Evolutionary conservation across 2,888 invertebrate genomes (phyloP).

Genomic region (Apoderus coryli): DNA sequence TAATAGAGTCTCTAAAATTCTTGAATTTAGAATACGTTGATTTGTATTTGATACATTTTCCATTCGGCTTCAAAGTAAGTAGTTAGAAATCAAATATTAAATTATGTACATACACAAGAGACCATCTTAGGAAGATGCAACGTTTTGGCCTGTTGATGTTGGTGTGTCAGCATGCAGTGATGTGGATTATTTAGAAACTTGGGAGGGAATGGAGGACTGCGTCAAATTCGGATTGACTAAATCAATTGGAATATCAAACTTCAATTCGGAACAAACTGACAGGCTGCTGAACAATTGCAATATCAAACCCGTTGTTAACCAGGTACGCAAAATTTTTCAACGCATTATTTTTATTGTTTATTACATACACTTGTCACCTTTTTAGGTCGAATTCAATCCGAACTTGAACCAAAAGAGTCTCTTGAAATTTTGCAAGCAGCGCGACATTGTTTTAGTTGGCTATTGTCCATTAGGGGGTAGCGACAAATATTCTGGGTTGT

Average conservation of each 20-base stretch:
- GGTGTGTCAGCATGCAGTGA: conserved; percentile 37
- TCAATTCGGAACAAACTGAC: conserved; percentile 54
- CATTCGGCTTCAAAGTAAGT: conserved; percentile 28
- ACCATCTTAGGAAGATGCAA: conserved; percentile 34
- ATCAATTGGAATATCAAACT: conserved; percentile 69
- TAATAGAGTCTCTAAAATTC: conserved; percentile 24
- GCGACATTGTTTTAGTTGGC: conserved; percentile 48
- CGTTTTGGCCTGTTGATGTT: conserved; percentile 32
- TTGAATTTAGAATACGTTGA: conserved; percentile 28
- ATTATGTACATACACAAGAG: background rate
- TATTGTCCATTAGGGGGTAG: conserved; percentile 63
- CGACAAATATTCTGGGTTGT: conserved; percentile 28
- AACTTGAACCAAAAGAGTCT: conserved; percentile 56
- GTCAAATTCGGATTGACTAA: conserved; percentile 44
- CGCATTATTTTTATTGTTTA: no score
- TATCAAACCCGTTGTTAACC: conserved; percentile 46
- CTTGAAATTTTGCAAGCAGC: conserved; percentile 48
- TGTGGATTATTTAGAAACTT: conserved; percentile 58
- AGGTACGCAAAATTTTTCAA: no score
- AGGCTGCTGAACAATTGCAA: conserved; percentile 41
- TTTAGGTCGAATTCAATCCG: conserved; percentile 39
- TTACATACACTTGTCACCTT: no score
- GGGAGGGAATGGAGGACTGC: conserved; percentile 61
- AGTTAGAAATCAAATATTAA: conserved; percentile 4
- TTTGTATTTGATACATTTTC: conserved; percentile 30